Percentiles rank a stretch among this genome's conserved stretches.
These are phyloP conservation scores for Callinectes sapidus DNA, from an alignment of 2,888 invertebrate genomes.

Conservation along the genomic window DNA sequence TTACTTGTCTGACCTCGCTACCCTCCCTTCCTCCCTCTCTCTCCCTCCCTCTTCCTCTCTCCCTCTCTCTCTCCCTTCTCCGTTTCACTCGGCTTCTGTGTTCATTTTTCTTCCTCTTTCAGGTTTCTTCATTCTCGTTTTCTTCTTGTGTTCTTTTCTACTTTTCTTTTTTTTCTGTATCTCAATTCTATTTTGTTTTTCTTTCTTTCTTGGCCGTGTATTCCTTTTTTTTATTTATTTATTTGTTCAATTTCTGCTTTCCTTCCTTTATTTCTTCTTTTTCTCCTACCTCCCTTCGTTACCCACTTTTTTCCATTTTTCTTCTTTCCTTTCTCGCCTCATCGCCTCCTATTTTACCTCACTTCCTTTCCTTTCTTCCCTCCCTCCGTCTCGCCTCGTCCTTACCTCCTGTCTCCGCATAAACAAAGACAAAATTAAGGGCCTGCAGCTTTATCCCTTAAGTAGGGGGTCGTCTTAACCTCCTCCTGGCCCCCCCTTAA, in stretches of 20 bases:
- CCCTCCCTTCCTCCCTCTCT: neutral
- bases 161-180: no score
- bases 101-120: neutral
- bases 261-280: no score
- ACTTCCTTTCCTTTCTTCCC: no score
- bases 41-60: neutral
- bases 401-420: neutral
- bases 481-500: neutral
- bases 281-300: no score
- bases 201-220: no score
- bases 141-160: neutral
- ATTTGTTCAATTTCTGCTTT: no score
- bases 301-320: no score
- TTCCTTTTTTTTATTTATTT: no score
- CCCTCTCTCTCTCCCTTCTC: neutral
- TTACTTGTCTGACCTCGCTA: neutral
- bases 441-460: neutral
- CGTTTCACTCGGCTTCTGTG: no score
- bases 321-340: no score
- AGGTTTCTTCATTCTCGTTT: neutral
- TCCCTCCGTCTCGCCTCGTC: neutral
- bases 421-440: conserved; percentile 27
- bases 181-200: no score
- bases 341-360: no score
- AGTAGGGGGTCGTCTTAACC: neutral